Evolutionary conservation across 92 coral and sea anemone genomes (phyloP).

Genomic region (Scolanthus callimorphus): DNA sequence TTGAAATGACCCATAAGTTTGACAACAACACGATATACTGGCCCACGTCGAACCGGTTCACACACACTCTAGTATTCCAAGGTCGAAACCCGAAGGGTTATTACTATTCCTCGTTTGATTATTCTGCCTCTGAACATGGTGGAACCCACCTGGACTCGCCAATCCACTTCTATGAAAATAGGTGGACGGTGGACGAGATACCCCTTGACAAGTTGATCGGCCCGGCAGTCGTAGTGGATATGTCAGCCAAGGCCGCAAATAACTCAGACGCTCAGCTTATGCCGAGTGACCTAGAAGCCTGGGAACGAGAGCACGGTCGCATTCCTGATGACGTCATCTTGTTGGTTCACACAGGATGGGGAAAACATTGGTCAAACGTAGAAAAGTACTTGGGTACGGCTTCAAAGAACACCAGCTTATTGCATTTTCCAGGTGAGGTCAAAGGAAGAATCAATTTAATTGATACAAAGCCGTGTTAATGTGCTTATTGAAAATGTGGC

Average conservation of each 20-base stretch:
- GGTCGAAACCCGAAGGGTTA: slow-evolving; percentile 21
- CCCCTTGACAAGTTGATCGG: slow-evolving; percentile 57
- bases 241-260: slow-evolving; percentile 42
- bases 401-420: slow-evolving; percentile 18
- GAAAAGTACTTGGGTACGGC: slow-evolving; percentile 44
- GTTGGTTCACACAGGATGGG: slow-evolving; percentile 43
- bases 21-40: slow-evolving; percentile 47
- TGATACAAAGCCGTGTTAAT: no score
- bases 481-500: no score
- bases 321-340: slow-evolving; percentile 49
- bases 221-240: slow-evolving; percentile 50
- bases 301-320: no score
- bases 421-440: slow-evolving; percentile 69
- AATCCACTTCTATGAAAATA: slow-evolving; percentile 24
- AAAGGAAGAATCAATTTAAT: no score
- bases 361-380: slow-evolving; percentile 42
- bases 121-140: slow-evolving; percentile 39
- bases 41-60: slow-evolving; percentile 33
- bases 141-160: slow-evolving; percentile 68
- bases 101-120: slow-evolving; percentile 16
- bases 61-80: slow-evolving; percentile 8
- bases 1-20: slow-evolving; percentile 59
- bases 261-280: slow-evolving; percentile 32
- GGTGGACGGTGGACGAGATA: slow-evolving; percentile 42
- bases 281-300: slow-evolving; percentile 34